Evolutionary conservation across 2,888 invertebrate genomes (phyloP), one percentile per base, ranked within the genome.

Genomic region (Agrochola litura): DNA sequence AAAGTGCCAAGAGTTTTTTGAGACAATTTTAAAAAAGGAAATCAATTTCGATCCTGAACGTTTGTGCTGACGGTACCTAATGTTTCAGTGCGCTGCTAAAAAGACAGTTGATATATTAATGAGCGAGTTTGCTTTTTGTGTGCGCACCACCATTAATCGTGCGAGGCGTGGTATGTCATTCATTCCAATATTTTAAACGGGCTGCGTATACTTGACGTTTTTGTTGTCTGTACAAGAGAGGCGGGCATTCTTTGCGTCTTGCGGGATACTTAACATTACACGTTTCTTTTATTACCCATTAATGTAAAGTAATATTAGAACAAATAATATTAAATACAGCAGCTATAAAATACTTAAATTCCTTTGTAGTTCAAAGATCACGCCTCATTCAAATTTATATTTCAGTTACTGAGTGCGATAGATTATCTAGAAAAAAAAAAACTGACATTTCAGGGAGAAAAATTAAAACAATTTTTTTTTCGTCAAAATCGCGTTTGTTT

Each of bases 31-130:
- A 80, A 87, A 73, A 89, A 90, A 88, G 86, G 89, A 87, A 89
- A 87, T 86, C 84, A 84, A 83, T 86, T 82, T 71, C 12, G 46
- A 56, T 82, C 67, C 83, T 85, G 77, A 66, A 78, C 74, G 88
- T 89, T 92, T 92, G 70, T 94, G 92, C 93, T 88, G 93, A 92
- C 94, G 90, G 91, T 95, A 95, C 95, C 93, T 93, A 94, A 92
- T 91, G 92, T 90, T 91, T 88, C 90, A 90, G 88, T 90, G 90
- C 90, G 85, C 91, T 91, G 92, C 94, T 95, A 95, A 96, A 95
- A 96, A 95, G 96, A 96, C 96, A 96, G 95, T 94, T 96, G 96
- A 96, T 96, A 95, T 95, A 96, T 96, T 96, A 96, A 96, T 96
- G 96, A 96, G 96, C 93, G 85, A 92, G 95, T 94, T 95, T 94